Evolutionary conservation across 2,888 invertebrate species (phyloP).

Genomic region (Mythimna vitellina): DNA sequence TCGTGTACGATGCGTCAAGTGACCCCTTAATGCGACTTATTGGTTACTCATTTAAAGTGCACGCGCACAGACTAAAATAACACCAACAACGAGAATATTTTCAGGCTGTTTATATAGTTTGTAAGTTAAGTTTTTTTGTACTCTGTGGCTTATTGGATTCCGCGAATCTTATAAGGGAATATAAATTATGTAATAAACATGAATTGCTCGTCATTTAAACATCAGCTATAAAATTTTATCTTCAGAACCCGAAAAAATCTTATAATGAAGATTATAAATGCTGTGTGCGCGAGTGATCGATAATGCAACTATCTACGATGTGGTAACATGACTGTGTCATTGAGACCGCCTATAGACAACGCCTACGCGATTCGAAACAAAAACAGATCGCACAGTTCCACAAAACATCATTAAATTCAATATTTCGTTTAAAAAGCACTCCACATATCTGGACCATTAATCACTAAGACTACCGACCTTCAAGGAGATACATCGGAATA

Average conservation of each 20-base stretch:
- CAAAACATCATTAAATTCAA: slow-evolving; percentile 90
- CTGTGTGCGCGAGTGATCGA: slow-evolving; percentile 72
- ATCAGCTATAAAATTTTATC: slow-evolving; percentile 69
- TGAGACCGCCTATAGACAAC: slow-evolving; percentile 78
- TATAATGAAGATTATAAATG: slow-evolving; percentile 63
- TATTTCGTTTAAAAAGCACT: slow-evolving; percentile 90
- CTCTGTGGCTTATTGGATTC: slow-evolving; percentile 46
- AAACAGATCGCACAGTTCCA: slow-evolving; percentile 82
- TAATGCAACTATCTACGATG: slow-evolving; percentile 77
- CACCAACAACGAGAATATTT: slow-evolving; percentile 51
- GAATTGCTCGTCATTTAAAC: slow-evolving; percentile 53
- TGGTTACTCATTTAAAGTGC: slow-evolving; percentile 87
- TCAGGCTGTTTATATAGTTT: slow-evolving; percentile 47
- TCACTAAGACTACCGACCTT: slow-evolving; percentile 90
- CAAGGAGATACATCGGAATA: slow-evolving; percentile 89
- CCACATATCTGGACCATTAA: slow-evolving; percentile 90
- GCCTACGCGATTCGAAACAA: slow-evolving; percentile 79
- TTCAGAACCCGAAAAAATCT: slow-evolving; percentile 60
- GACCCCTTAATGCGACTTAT: slow-evolving; percentile 89
- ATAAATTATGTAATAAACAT: slow-evolving; percentile 63
- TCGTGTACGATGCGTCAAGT: slow-evolving; percentile 86
- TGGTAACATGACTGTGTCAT: slow-evolving; percentile 77
- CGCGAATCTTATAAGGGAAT: slow-evolving; percentile 47
- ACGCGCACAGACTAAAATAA: slow-evolving; percentile 75
- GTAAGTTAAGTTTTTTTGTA: slow-evolving; percentile 23